Conservation (phyloP, 1,140 invertebrate species). For the Plectrocnemia conspersa region DNA sequence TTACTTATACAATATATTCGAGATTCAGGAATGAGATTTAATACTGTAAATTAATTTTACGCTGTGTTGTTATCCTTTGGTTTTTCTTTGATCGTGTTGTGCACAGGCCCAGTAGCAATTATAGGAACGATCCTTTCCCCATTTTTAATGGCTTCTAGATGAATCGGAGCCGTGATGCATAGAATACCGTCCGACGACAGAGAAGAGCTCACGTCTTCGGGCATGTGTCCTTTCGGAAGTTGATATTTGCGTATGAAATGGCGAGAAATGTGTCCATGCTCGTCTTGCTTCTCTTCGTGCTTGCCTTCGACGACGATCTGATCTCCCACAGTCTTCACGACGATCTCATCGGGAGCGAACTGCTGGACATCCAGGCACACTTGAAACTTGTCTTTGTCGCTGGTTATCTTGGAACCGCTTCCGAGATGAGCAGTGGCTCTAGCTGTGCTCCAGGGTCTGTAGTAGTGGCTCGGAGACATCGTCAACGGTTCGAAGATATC, state of each 20-base stretch:
- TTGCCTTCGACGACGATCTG: constrained; percentile 63
- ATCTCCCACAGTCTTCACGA: constrained; percentile 67
- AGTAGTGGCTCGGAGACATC: constrained; percentile 37
- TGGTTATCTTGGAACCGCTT: background rate
- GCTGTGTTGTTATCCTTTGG: background rate
- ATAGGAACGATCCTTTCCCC: constrained; percentile 44
- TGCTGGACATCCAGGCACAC: constrained; percentile 64
- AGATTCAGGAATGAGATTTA: no score
- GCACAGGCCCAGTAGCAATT: constrained; percentile 40
- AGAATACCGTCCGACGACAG: constrained; percentile 69
- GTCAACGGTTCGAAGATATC: constrained; percentile 40
- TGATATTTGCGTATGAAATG: constrained; percentile 66
- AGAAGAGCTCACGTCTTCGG: constrained; percentile 62
- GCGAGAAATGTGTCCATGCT: constrained; percentile 57
- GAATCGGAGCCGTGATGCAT: constrained; percentile 61
- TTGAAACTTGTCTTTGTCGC: constrained; percentile 47
- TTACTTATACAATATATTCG: no score
- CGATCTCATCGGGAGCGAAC: constrained; percentile 70
- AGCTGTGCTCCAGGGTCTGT: constrained; percentile 41
- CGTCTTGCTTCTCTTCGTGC: constrained; percentile 62
- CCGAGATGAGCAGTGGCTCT: background rate
- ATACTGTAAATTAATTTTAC: no score
- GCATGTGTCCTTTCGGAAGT: constrained; percentile 60
- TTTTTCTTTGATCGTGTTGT: constrained; percentile 5
- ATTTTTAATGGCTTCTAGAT: constrained; percentile 46